Base-by-base conservation (phyloP, 2,797 vertebrate species). In the Falco columbarius region DNA sequence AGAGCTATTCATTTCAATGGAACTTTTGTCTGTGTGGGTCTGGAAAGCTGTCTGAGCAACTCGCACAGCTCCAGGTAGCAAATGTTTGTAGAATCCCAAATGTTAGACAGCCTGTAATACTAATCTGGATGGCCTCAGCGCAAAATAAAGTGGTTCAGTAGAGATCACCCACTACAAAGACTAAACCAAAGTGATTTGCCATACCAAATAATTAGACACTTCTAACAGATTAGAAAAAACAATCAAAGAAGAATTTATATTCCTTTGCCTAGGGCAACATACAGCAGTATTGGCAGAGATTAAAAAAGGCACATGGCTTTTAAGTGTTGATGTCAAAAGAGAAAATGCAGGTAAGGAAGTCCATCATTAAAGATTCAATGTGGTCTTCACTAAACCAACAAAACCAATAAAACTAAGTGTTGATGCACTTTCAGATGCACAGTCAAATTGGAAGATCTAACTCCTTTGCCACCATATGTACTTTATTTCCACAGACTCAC, bases 1-100 rank as follows among this genome's bases (percentile, higher is more conserved):
- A 93, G 96, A 90, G 61, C 79, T 89, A 97, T 98, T 98, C 97
- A 98, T 97, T 91, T 96, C 97, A 97, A 95, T 80, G 73, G 95
- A 86, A 92, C 91, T 93, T 91, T 94, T 96, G 95, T 97, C 90
- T 71, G 62, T 84, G 92, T 79, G 55, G 54, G 86, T 97, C 96
- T 98, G 97, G 96, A 97, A 97, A 95, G 86, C 89, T 54, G 89
- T 70, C 89, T 97, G 91, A 94, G 74, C 80, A 90, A 58, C 88
- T 67, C 51, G 22, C 68, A 83, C 94, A 96, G 95, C 92, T 97
- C 92, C 95, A 97, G 97, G 96, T 94, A 97, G 96, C 80, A 96
- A 97, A 97, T 95, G 92, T 95, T 95, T 97, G 93, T 86, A 97
- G 95, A 97, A 97, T 95, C 93, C 95, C 42, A 71, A 87, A 73